Percentiles rank a stretch among this genome's conserved stretches.
phyloP scores from a whole-genome alignment of 2,797 vertebrate species.

The Darevskia mixta region DNA sequence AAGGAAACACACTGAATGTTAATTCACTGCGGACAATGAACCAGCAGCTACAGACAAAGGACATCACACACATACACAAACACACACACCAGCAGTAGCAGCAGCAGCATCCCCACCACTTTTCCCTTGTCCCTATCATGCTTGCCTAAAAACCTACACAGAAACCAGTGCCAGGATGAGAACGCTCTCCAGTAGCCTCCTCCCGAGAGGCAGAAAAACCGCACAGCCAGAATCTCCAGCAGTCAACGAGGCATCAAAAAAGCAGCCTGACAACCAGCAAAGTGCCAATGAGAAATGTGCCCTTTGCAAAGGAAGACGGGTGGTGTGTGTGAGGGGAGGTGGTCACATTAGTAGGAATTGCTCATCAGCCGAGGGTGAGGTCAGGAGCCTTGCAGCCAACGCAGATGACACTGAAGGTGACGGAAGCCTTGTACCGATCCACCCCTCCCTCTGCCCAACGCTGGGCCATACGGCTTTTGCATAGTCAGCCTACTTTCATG shows the following conservation, averaged over 20 bases:
- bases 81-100: too few species aligned
- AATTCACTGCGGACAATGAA: background rate
- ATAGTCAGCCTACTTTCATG: background rate
- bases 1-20: background rate
- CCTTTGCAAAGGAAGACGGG: background rate
- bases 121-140: background rate
- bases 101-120: too few species aligned
- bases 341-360: background rate
- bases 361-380: background rate
- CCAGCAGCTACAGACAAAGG: background rate
- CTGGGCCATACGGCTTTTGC: background rate
- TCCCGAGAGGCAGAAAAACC: background rate
- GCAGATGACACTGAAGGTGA: too few species aligned
- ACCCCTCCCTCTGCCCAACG: background rate
- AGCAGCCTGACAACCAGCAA: background rate
- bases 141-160: background rate
- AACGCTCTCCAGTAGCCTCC: background rate
- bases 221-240: background rate
- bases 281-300: background rate
- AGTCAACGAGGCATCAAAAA: background rate
- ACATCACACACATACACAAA: too few species aligned
- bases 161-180: background rate
- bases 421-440: background rate
- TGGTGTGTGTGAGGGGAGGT: background rate
- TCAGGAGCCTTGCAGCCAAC: too few species aligned